These are phyloP conservation scores for Tauraco hartlaubi DNA, from an alignment of 2,797 vertebrate genomes.

Conservation along the genomic window DNA sequence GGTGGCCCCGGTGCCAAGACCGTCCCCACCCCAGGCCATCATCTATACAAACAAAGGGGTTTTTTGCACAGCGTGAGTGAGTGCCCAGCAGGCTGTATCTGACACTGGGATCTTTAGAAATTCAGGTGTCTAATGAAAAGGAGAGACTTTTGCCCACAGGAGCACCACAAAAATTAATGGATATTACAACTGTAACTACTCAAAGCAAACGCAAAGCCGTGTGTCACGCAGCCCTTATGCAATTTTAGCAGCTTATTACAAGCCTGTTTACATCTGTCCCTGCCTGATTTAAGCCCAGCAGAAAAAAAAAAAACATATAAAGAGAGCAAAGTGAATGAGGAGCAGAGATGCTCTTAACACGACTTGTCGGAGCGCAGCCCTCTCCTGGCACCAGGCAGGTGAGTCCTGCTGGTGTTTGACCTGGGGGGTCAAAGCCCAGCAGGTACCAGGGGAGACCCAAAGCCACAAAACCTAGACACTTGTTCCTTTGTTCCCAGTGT, in stretches of 20 bases:
- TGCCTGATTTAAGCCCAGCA: not conserved
- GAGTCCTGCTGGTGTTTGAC: not conserved
- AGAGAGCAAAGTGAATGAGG: not conserved
- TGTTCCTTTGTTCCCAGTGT: rapidly evolving
- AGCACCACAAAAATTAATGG: conserved; percentile 14
- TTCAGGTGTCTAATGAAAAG: not conserved
- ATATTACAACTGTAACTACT: not conserved
- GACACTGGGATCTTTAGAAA: not conserved
- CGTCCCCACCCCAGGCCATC: not conserved
- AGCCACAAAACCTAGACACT: not conserved
- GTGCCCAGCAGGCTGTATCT: not conserved
- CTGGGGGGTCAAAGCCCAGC: not conserved
- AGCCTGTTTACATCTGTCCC: not conserved
- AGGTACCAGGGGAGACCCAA: not conserved
- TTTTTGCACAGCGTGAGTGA: rapidly evolving
- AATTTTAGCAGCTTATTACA: not conserved
- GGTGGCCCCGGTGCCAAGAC: not conserved
- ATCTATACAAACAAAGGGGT: not conserved
- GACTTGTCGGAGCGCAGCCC: rapidly evolving
- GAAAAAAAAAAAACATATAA: not conserved
- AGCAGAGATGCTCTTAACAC: not conserved
- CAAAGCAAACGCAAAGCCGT: not conserved
- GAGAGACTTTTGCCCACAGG: not conserved
- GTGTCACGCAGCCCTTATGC: not conserved
- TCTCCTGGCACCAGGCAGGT: rapidly evolving